Evolutionary conservation across 2,113 vertebrate genomes (phyloP), one percentile per base, ranked within the genome.

Genomic region (Petrocephalus microphthalmus): DNA sequence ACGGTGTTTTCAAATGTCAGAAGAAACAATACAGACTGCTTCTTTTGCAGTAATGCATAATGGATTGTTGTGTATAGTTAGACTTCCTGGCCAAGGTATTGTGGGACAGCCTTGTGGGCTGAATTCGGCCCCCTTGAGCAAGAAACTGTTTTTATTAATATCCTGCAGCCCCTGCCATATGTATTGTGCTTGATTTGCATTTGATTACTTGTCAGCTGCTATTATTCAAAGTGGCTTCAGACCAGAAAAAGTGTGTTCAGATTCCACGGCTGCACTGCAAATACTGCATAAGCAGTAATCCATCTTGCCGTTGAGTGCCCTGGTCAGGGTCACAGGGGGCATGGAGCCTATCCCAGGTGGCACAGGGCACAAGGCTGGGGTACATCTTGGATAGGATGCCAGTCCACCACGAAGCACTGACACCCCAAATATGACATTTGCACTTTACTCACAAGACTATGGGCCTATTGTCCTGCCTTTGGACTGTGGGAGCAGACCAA

Each of bases 1-100:
- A n/a, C 13, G 19, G 19, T 47, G 84, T 87, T 87, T 87, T 87
- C 13, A 87, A 85, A 85, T 85, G 84, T 54, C 84, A 54, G 51
- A 54, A 33, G 51, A 53, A 33, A 85, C 52, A 85, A 85, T 54
- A 33, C 51, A 54, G 49, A 33, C 20, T 54, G 25, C 52, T 52
- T 42, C 49, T 85, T 53, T 53, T 22, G 13, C 52, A 19, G 52
- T 37, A 85, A 54, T 54, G 84, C 49, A 85, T 85, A 54, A 85
- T 85, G 25, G 49, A 85, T 84, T 54, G 33, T 85, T 85, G 51
- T 85, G 51, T 56, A 51, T 53, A 54, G 84, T 85, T 56, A 85
- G 84, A n/a, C 51, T 85, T 85, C 25, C 22, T 37, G 84, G 29
- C 84, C n/a, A 33, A 53, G 29, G 84, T 51, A 54, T 85, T 54